Conservation (phyloP, 2,888 invertebrate species). For the Harpagoxenus sublaevis region DNA sequence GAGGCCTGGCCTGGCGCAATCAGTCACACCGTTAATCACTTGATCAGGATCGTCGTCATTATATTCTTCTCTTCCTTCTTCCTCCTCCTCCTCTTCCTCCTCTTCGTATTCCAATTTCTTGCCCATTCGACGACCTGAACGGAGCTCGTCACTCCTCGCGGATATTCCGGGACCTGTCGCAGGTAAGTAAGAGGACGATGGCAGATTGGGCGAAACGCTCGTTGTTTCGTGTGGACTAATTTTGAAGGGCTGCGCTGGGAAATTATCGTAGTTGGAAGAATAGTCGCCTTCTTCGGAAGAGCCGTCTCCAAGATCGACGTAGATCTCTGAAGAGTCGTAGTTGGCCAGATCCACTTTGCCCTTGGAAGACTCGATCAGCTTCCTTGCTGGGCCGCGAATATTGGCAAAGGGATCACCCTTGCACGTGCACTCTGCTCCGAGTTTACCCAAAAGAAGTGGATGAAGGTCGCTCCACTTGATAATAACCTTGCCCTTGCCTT, state of each 20-base stretch:
- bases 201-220: conserved; percentile 4
- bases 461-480: conserved; percentile 91
- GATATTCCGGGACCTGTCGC: background rate
- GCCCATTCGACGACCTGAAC: conserved; percentile 66
- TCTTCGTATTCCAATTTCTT: conserved; percentile 65
- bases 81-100: background rate
- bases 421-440: conserved; percentile 92
- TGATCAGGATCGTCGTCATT: conserved; percentile 79
- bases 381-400: conserved; percentile 79
- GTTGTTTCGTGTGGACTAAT: conserved; percentile 32
- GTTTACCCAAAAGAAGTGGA: conserved; percentile 90
- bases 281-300: conserved; percentile 66
- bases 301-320: conserved; percentile 80
- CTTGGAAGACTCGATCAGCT: conserved; percentile 79
- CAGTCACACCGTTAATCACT: conserved; percentile 87
- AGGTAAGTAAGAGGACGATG: conserved; percentile 65
- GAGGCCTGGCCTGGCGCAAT: conserved; percentile 87
- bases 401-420: conserved; percentile 83
- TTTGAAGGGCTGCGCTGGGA: conserved; percentile 53
- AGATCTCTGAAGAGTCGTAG: conserved; percentile 84
- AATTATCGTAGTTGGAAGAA: conserved; percentile 34
- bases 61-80: background rate
- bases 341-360: conserved; percentile 82
- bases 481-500: conserved; percentile 87
- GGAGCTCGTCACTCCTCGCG: conserved; percentile 24